These are phyloP conservation scores for Oxyruncus cristatus DNA, from an alignment of 2,113 vertebrate genomes.

Conservation along the genomic window DNA sequence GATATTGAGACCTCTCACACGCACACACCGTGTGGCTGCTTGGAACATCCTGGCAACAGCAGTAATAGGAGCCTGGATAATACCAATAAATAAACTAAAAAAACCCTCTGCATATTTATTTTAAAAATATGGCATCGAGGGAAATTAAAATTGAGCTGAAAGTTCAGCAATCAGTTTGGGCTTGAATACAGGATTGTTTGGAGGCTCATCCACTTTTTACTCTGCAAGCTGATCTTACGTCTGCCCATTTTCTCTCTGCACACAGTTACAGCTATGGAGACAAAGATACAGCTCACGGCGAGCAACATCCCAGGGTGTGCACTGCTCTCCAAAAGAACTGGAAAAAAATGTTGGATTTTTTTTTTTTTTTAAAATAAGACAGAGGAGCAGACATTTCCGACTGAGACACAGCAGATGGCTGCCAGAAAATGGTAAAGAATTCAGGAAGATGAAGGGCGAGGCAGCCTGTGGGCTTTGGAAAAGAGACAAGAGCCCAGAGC, in stretches of 20 bases:
- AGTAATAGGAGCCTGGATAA: not conserved
- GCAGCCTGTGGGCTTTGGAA: conserved; percentile 63
- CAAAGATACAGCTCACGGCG: not conserved
- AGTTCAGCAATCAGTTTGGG: conserved; percentile 32
- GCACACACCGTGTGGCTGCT: not conserved
- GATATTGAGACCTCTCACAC: conserved; percentile 21
- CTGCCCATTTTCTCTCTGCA: not conserved
- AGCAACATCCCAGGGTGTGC: not conserved
- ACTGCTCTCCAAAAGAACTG: not conserved
- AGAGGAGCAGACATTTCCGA: conserved; percentile 57
- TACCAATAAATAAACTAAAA: not conserved
- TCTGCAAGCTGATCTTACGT: conserved; percentile 1
- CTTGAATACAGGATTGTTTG: conserved; percentile 12
- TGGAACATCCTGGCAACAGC: not conserved
- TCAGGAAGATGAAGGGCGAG: conserved; percentile 64
- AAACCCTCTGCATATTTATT: conserved; percentile 5
- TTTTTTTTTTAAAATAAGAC: conserved; percentile 38
- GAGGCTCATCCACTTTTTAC: not conserved
- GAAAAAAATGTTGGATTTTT: not conserved
- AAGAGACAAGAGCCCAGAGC: conserved; percentile 25
- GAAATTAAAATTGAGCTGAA: conserved; percentile 42
- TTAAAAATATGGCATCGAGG: conserved; percentile 20
- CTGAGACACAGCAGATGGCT: conserved; percentile 47
- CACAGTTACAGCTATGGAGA: not conserved
- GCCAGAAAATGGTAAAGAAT: conserved; percentile 66